Conservation (phyloP, 2,113 vertebrate genomes). For the Columba livia region DNA sequence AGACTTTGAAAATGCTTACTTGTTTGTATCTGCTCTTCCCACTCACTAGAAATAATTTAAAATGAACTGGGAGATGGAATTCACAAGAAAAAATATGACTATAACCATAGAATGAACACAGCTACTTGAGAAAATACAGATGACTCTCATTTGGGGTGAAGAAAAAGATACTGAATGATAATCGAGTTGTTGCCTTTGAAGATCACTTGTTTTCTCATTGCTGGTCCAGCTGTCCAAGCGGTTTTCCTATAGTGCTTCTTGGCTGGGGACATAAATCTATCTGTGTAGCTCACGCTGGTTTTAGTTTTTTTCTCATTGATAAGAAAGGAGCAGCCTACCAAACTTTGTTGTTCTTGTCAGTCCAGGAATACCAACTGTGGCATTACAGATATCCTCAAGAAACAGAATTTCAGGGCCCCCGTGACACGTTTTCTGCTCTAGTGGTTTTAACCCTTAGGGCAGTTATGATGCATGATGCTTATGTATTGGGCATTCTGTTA, state of each 20-base stretch:
- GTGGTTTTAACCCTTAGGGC: background rate
- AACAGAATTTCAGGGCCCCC: background rate
- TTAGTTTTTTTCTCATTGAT: background rate
- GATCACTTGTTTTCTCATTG: background rate
- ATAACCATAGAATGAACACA: background rate
- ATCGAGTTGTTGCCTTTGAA: slow-evolving; percentile 15
- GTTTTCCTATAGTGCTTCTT: background rate
- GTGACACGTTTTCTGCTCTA: background rate
- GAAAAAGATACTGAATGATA: background rate
- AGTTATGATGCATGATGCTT: background rate
- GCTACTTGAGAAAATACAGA: background rate
- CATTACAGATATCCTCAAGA: background rate
- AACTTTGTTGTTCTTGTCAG: slow-evolving; percentile 3
- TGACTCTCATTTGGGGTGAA: background rate
- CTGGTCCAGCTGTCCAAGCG: background rate
- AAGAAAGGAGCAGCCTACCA: background rate
- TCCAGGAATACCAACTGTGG: background rate
- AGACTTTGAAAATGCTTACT: slow-evolving; percentile 7
- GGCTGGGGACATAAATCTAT: background rate
- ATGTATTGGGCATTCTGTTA: background rate
- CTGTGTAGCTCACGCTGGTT: background rate
- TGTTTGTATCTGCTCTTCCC: slow-evolving; percentile 4
- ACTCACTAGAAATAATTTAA: slow-evolving; percentile 3
- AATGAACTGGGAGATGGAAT: background rate
- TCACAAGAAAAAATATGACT: background rate